These are phyloP conservation scores for Malacoctenus gilli DNA, from an alignment of 2,797 vertebrate species.

Conservation along the genomic window DNA sequence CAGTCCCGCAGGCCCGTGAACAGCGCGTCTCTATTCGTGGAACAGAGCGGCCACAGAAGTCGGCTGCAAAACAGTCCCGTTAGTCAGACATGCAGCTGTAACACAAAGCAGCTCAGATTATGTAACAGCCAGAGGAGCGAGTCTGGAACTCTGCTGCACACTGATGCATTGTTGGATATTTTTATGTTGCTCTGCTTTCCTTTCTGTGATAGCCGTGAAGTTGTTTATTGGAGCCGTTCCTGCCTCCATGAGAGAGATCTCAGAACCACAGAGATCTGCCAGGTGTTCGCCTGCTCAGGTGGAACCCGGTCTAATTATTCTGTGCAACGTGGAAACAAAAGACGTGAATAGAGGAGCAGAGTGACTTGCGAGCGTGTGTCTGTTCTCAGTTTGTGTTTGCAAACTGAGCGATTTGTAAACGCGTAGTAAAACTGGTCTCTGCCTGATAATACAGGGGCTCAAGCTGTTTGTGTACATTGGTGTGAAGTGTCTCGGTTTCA, in stretches of 20 bases:
- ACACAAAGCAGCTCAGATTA: slow-evolving; percentile 61
- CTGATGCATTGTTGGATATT: slow-evolving; percentile 4
- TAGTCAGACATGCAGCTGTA: slow-evolving; percentile 40
- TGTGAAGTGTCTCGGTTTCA: too few species aligned
- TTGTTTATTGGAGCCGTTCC: slow-evolving; percentile 36
- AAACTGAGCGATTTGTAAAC: too few species aligned
- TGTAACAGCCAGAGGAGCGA: slow-evolving; percentile 29
- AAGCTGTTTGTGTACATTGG: too few species aligned
- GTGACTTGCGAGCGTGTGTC: too few species aligned
- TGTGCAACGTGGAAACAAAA: slow-evolving; percentile 20
- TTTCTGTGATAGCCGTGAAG: slow-evolving; percentile 29
- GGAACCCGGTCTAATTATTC: too few species aligned
- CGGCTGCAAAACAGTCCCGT: slow-evolving; percentile 57
- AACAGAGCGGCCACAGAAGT: slow-evolving; percentile 69
- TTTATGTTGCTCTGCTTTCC: slow-evolving; percentile 34
- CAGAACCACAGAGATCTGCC: too few species aligned
- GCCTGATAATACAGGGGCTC: too few species aligned
- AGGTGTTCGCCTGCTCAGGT: too few species aligned
- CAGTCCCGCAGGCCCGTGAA: slow-evolving; percentile 54
- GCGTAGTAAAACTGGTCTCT: too few species aligned
- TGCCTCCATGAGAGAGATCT: slow-evolving; percentile 19
- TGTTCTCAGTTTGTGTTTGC: too few species aligned
- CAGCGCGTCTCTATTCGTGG: slow-evolving; percentile 52
- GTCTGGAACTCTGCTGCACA: slow-evolving; percentile 26
- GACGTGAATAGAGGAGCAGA: too few species aligned